A percentile compares a stretch with the other conserved stretches of the same genome.
Evolutionary conservation across 2,113 vertebrate genomes (phyloP).

Genomic region (Oreocharis arfaki): DNA sequence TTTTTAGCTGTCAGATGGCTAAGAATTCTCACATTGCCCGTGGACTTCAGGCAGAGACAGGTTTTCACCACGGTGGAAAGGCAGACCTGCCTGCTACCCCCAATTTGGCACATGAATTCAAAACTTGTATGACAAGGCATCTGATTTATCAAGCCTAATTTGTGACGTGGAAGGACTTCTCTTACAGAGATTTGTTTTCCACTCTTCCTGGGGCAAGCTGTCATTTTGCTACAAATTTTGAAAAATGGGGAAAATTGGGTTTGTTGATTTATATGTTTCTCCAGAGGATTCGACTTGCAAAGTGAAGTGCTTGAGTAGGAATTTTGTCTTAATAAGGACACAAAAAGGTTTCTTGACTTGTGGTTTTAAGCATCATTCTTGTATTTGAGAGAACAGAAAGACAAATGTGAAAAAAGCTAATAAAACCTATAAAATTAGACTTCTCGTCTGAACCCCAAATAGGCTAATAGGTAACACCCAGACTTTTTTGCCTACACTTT

Average conservation of each 20-base stretch:
- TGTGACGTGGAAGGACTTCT: constrained; percentile 32
- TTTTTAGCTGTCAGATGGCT: constrained; percentile 60
- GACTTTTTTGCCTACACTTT: background rate
- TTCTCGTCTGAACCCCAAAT: background rate
- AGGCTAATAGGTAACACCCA: background rate
- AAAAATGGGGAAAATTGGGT: background rate
- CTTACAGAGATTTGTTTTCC: background rate
- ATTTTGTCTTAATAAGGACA: background rate
- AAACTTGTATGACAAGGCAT: constrained; percentile 14
- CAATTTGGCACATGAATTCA: background rate
- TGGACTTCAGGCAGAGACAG: constrained; percentile 54
- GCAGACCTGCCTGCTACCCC: constrained; percentile 15
- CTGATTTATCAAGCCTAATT: constrained; percentile 7
- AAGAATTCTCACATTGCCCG: background rate
- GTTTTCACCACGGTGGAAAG: constrained; percentile 18
- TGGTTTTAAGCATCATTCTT: background rate
- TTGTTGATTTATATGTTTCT: background rate
- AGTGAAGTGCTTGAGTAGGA: background rate
- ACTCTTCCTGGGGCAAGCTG: background rate
- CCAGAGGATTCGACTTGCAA: background rate
- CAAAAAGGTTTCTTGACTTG: background rate
- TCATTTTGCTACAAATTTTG: background rate
- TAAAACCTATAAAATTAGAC: background rate
- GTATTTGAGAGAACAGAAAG: background rate
- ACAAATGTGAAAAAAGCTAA: background rate